Evolutionary conservation across 2,888 invertebrate species (phyloP), one percentile per base, ranked within the genome.

Genomic region (Exephanes ischioxanthus): DNA sequence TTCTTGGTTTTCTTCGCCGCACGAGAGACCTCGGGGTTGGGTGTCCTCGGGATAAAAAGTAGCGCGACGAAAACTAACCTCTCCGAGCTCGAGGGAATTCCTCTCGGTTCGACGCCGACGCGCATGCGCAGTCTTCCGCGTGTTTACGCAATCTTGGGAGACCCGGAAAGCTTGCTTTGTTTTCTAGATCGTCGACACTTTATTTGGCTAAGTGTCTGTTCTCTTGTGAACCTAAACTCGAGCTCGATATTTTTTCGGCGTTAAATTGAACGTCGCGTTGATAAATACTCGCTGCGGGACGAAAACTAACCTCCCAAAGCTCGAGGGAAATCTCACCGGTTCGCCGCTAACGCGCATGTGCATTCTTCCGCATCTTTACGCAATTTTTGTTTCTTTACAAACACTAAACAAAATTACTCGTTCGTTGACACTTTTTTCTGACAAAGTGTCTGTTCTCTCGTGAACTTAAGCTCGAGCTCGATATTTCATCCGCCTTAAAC

Each of bases 271-370:
- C 33, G 33, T 33, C 33, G 33, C 33, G 33, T 0, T 33, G 33
- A 33, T 6, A 33, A 33, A 33, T 33, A 6, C 33, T 33, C 6
- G 6, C 33, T 33, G 71, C 30, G 51, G 51, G 5, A 22, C 14
- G 63, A 72, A 66, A 45, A 45, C 45, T 45, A 45, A 45, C 45
- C 45, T 45, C 45, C 11, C 45, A 26, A 19, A 53, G 14, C 41
- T 26, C 66, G 53, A 9, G 51, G 26, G 41, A 68, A 78, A 7
- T 70, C 19, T 58, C 68, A 41, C 41, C 48, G 26, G 2, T 45
- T 61, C 48, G 55, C 67, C 53, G 37, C 77, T 2, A 41, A 66
- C 30, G 70, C 78, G 58, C 70, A 68, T 78, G 78, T 33, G 70
- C 26, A 16, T 37, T 55, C 22, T 22, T 22, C 55, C 22, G 55